Conservation (phyloP, 2,888 invertebrate species). For the Therioaphis trifolii region DNA sequence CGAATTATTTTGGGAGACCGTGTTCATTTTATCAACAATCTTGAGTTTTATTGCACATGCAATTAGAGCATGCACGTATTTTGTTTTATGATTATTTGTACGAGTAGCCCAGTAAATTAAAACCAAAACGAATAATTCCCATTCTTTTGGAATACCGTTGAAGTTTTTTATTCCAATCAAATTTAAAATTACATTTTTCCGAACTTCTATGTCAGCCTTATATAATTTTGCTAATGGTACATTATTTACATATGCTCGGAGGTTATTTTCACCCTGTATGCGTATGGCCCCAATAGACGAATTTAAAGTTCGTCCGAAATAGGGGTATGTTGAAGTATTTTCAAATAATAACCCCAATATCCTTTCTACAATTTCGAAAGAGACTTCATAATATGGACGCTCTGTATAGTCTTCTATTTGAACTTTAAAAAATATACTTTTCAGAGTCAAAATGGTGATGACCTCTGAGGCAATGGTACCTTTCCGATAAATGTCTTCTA, state of each 20-base stretch:
- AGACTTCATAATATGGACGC: slow-evolving; percentile 12
- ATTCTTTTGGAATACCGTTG: slow-evolving; percentile 72
- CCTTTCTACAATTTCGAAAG: slow-evolving; percentile 20
- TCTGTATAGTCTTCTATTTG: slow-evolving; percentile 31
- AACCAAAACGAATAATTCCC: slow-evolving; percentile 74
- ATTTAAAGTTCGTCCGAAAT: slow-evolving; percentile 35
- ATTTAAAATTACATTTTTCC: slow-evolving; percentile 52
- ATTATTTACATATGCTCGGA: neutral
- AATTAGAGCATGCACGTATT: slow-evolving; percentile 71
- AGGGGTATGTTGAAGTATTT: neutral
- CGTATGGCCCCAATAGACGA: too few species aligned
- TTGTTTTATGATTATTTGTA: slow-evolving; percentile 69
- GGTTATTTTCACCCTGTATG: slow-evolving; percentile 20
- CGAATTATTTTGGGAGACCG: neutral
- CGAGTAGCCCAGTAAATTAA: slow-evolving; percentile 73
- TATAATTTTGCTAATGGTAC: slow-evolving; percentile 40
- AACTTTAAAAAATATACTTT: slow-evolving; percentile 45
- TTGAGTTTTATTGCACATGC: slow-evolving; percentile 73
- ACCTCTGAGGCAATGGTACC: slow-evolving; percentile 17
- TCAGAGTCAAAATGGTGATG: slow-evolving; percentile 42
- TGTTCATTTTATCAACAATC: slow-evolving; percentile 71
- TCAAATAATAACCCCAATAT: slow-evolving; percentile 44
- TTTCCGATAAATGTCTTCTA: slow-evolving; percentile 36
- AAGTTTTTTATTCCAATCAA: slow-evolving; percentile 67
- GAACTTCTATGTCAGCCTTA: slow-evolving; percentile 24